Evolutionary conservation across 2,888 invertebrate species (phyloP).

Genomic region (Orthosia cruda): DNA sequence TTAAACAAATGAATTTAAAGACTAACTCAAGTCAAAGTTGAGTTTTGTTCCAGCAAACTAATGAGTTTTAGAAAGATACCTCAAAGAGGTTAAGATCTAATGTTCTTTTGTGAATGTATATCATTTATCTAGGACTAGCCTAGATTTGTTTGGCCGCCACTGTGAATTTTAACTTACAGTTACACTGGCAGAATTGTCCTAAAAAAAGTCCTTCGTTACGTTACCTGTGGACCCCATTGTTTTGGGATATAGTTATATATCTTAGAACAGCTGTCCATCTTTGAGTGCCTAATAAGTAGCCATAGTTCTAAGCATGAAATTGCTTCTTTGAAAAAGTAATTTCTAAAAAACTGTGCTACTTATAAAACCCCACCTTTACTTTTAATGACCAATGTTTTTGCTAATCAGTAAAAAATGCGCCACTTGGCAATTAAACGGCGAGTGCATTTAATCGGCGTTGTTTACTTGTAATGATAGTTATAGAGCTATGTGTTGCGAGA

Average conservation of each 20-base stretch:
- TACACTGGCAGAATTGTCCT: neutral
- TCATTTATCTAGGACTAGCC: neutral
- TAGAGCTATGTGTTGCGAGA: conserved; percentile 29
- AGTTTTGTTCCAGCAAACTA: too few relatives aligned
- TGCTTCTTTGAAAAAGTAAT: neutral
- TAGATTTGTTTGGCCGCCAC: neutral
- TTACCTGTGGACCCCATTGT: neutral
- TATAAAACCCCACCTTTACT: conserved; percentile 16
- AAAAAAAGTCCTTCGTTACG: neutral
- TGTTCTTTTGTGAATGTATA: too few relatives aligned
- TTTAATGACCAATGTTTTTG: conserved; percentile 26
- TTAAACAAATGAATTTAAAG: too few relatives aligned
- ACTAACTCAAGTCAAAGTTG: too few relatives aligned
- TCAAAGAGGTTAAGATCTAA: too few relatives aligned
- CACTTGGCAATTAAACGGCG: conserved; percentile 38
- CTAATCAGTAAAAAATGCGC: conserved; percentile 33
- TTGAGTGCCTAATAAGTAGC: too few relatives aligned
- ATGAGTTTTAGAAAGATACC: too few relatives aligned
- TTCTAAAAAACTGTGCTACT: neutral
- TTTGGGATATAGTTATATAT: too few relatives aligned
- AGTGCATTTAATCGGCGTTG: conserved; percentile 39
- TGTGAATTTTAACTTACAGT: neutral
- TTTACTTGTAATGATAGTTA: conserved; percentile 44
- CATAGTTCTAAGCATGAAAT: neutral
- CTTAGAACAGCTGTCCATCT: neutral